phyloP scores from a whole-genome alignment of 2,113 vertebrate genomes.

The Nansenia antarctica region DNA sequence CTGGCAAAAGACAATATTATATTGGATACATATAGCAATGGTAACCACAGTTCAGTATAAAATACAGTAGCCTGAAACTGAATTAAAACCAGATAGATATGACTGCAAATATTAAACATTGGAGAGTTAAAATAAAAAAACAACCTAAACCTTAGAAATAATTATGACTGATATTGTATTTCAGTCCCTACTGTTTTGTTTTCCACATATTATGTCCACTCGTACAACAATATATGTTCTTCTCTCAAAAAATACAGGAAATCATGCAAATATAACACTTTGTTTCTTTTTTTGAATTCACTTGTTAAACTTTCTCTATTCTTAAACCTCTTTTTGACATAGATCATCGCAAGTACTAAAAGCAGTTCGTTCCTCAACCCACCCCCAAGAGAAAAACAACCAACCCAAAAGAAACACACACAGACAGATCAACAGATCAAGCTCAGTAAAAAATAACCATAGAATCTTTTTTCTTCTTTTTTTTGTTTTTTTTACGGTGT shows the following conservation, averaged over 20 bases:
- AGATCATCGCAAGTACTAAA: conserved; percentile 57
- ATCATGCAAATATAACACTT: conserved; percentile 82
- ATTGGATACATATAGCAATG: background rate
- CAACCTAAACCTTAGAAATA: conserved; percentile 59
- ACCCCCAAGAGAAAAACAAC: conserved; percentile 31
- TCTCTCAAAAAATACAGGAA: conserved; percentile 78
- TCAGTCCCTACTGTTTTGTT: conserved; percentile 65
- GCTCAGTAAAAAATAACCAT: conserved; percentile 71
- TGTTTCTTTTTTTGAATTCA: conserved; percentile 64
- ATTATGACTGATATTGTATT: conserved; percentile 56
- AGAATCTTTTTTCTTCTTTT: conserved; percentile 53
- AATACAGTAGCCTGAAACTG: conserved; percentile 27
- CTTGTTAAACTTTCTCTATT: conserved; percentile 64
- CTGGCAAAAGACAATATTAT: conserved; percentile 2
- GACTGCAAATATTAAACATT: conserved; percentile 56
- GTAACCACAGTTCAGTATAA: conserved; percentile 19
- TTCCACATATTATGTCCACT: conserved; percentile 69
- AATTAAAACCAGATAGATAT: conserved; percentile 38
- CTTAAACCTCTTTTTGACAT: conserved; percentile 68
- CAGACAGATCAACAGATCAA: conserved; percentile 68
- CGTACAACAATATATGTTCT: conserved; percentile 76
- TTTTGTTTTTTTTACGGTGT: conserved; percentile 63
- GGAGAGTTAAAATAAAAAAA: conserved; percentile 47
- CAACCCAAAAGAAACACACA: conserved; percentile 53
- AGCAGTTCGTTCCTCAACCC: conserved; percentile 34